Evolutionary conservation across 2,888 invertebrate genomes (phyloP).

Genomic region (Tupiocoris notatus): DNA sequence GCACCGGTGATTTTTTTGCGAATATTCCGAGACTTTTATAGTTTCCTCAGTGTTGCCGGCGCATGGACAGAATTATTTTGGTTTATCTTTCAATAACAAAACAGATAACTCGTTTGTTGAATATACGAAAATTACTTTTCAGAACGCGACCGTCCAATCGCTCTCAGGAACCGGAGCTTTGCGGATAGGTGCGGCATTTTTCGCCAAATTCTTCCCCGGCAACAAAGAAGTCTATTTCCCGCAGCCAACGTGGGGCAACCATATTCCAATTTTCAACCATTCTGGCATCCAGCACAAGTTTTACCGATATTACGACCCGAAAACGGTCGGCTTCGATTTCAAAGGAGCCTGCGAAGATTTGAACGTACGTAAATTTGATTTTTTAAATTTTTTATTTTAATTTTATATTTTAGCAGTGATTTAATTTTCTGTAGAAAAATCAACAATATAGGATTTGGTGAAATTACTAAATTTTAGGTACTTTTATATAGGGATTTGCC

Average conservation of each 20-base stretch:
- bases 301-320: conserved; percentile 92
- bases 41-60: too few relatives aligned
- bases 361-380: conserved; percentile 61
- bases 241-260: conserved; percentile 97
- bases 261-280: conserved; percentile 89
- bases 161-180: conserved; percentile 97
- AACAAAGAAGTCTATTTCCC: conserved; percentile 85
- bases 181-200: conserved; percentile 86
- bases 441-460: too few relatives aligned
- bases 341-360: conserved; percentile 87
- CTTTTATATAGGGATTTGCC: too few relatives aligned
- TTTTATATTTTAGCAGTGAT: too few relatives aligned
- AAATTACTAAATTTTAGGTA: too few relatives aligned
- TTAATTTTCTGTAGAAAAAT: too few relatives aligned
- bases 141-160: conserved; percentile 73
- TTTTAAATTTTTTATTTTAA: too few relatives aligned
- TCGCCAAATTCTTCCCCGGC: conserved; percentile 75
- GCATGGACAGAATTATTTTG: too few relatives aligned
- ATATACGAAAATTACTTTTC: conserved; percentile 51
- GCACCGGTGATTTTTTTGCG: too few relatives aligned
- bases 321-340: conserved; percentile 91
- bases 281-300: conserved; percentile 79
- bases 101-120: background rate
- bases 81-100: too few relatives aligned
- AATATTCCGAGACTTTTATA: too few relatives aligned